These are phyloP conservation scores for Melopsittacus undulatus DNA, from an alignment of 2,797 vertebrate genomes.

Conservation along the genomic window DNA sequence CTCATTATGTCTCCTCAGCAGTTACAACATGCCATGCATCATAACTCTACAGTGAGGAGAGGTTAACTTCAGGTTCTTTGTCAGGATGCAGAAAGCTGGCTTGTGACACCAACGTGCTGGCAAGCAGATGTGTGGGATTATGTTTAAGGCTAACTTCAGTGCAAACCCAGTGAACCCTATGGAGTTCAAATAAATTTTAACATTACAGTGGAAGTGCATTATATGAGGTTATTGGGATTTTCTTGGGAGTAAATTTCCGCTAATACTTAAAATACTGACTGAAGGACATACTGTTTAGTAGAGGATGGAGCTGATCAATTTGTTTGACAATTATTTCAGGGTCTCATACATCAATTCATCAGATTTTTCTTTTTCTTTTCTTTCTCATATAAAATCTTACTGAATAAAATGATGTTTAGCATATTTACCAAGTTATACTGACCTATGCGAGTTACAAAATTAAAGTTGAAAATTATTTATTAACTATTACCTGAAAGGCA, in stretches of 20 bases:
- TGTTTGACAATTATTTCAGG: neutral
- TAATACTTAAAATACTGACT: neutral
- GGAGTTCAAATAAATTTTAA: neutral
- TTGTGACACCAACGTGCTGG: neutral
- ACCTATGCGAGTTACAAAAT: neutral
- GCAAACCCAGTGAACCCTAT: neutral
- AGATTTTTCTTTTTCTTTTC: neutral
- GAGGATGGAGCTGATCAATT: neutral
- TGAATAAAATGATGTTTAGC: neutral
- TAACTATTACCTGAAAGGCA: neutral
- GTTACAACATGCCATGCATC: neutral
- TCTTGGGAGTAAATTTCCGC: neutral
- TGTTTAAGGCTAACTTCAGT: neutral
- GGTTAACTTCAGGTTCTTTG: constrained; percentile 19
- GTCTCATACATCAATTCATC: neutral
- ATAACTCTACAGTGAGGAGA: neutral
- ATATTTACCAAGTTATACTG: neutral
- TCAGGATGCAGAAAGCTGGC: neutral
- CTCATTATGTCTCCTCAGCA: neutral
- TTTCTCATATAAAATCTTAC: neutral
- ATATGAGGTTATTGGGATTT: neutral
- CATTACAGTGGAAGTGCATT: neutral
- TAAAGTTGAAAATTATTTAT: neutral
- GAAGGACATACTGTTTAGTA: neutral
- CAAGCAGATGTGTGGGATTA: neutral